Evolutionary conservation across 2,113 vertebrate genomes (phyloP).

Genomic region (Coregonus clupeaformis): DNA sequence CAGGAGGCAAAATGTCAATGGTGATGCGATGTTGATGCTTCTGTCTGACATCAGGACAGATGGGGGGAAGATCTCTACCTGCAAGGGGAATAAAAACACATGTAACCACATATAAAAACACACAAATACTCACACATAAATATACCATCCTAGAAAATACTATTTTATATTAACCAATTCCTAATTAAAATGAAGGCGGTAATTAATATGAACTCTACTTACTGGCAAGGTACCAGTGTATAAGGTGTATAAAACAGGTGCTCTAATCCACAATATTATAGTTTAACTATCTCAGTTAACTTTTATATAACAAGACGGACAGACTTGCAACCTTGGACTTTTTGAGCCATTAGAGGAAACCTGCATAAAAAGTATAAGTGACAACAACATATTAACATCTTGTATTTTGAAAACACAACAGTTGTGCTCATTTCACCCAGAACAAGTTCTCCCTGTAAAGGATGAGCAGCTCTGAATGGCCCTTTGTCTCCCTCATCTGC

Average conservation of each 20-base stretch:
- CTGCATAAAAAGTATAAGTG: conserved; percentile 5
- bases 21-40: conserved; percentile 85
- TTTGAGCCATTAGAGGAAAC: background rate
- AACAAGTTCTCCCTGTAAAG: background rate
- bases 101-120: background rate
- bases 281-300: background rate
- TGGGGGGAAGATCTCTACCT: conserved; percentile 82
- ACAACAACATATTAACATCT: conserved; percentile 6
- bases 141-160: too few species aligned
- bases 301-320: background rate
- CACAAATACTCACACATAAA: background rate
- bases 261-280: background rate
- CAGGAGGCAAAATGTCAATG: conserved; percentile 76
- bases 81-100: background rate
- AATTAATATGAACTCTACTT: background rate
- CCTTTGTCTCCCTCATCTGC: conserved; percentile 6
- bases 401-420: background rate
- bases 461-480: conserved; percentile 18
- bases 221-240: background rate
- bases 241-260: background rate
- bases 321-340: background rate
- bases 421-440: background rate
- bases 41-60: conserved; percentile 83
- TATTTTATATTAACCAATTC: background rate
- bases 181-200: background rate